phyloP scores from a whole-genome alignment of 1,140 invertebrate species.

The Atta colombica region DNA sequence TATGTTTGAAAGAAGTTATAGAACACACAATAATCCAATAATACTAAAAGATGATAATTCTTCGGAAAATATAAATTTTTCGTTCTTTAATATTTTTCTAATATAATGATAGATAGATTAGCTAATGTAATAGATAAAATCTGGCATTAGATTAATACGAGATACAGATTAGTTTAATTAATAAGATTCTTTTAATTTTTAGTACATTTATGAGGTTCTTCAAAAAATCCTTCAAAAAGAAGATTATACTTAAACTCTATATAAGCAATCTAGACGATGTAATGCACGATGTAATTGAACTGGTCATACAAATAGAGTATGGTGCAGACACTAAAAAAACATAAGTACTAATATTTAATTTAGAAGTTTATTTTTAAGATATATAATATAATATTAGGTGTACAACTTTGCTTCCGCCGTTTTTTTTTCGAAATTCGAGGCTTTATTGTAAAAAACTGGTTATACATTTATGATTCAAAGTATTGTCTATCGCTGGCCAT shows the following conservation, averaged over 20 bases:
- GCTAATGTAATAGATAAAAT: too few relatives aligned
- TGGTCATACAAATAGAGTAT: not conserved
- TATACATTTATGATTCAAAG: too few relatives aligned
- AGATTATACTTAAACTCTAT: not conserved
- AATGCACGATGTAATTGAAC: not conserved
- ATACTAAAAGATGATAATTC: not conserved
- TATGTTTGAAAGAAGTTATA: not conserved
- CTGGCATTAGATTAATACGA: not conserved
- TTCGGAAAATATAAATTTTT: not conserved
- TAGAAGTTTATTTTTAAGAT: not conserved
- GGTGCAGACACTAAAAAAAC: constrained; percentile 11
- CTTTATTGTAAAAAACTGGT: too few relatives aligned
- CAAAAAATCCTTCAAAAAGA: not conserved
- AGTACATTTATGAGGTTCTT: not conserved
- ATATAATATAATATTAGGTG: too few relatives aligned
- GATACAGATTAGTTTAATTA: not conserved
- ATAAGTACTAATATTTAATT: not conserved
- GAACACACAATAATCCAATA: not conserved
- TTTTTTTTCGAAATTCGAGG: too few relatives aligned
- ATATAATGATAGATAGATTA: not conserved
- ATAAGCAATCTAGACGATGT: not conserved
- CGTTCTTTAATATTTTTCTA: not conserved
- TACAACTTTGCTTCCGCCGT: too few relatives aligned
- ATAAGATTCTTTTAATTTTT: not conserved
- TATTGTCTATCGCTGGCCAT: too few relatives aligned